These are phyloP conservation scores for Acrocephalus arundinaceus DNA, from an alignment of 2,113 vertebrate genomes.

Conservation along the genomic window DNA sequence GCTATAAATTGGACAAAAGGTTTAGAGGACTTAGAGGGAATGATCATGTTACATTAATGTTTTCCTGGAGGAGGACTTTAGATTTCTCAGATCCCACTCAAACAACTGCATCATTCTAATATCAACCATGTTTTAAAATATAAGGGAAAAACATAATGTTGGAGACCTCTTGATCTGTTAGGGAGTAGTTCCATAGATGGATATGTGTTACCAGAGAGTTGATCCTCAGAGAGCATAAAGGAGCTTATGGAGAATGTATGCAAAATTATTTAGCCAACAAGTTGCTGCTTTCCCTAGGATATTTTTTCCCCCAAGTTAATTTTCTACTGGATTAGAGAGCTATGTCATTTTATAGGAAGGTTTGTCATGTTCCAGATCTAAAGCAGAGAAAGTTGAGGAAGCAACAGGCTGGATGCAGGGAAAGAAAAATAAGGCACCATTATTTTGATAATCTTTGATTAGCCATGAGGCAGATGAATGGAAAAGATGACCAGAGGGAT, in stretches of 20 bases:
- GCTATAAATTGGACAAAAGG: neutral
- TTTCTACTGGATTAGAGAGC: neutral
- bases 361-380: rapidly evolving
- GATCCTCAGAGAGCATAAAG: neutral
- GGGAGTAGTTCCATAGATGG: neutral
- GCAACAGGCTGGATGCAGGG: neutral
- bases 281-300: neutral
- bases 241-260: neutral
- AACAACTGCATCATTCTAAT: neutral
- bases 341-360: neutral
- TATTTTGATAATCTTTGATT: neutral
- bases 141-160: neutral
- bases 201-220: neutral
- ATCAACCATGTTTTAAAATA: neutral
- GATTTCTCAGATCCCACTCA: neutral
- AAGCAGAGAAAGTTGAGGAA: neutral
- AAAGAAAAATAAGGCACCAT: neutral
- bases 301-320: neutral
- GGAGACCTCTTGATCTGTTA: neutral
- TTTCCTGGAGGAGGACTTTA: neutral
- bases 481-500: neutral
- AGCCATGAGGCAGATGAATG: neutral
- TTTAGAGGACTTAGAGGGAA: neutral
- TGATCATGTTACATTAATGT: neutral
- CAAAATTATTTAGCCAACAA: neutral